A percentile compares a stretch with the other conserved stretches of the same genome.
Evolutionary conservation across 2,888 invertebrate species (phyloP).

Genomic region (Callyntrura sp.): DNA sequence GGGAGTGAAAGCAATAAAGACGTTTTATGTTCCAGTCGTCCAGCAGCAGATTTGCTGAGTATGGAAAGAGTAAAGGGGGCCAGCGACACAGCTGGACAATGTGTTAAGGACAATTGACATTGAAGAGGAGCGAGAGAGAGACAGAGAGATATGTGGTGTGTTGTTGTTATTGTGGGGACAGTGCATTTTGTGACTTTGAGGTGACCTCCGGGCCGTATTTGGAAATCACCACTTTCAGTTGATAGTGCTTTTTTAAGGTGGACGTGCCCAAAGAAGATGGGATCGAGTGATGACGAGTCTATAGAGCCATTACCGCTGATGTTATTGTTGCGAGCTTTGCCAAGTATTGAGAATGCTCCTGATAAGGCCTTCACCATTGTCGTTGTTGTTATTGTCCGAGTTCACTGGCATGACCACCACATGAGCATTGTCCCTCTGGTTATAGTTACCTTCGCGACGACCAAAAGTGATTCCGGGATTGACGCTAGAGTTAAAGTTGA

Average conservation of each 20-base stretch:
- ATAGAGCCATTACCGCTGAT: conserved; percentile 49
- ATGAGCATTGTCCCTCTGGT: conserved; percentile 17
- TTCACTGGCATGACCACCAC: not conserved
- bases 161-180: not conserved
- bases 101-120: not conserved
- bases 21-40: too few species aligned
- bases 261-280: conserved; percentile 62
- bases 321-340: conserved; percentile 50
- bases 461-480: too few species aligned
- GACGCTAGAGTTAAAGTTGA: too few species aligned
- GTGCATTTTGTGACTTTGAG: not conserved
- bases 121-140: not conserved
- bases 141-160: not conserved
- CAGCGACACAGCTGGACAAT: not conserved
- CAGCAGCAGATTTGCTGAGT: too few species aligned
- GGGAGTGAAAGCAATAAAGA: too few species aligned
- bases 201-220: too few species aligned
- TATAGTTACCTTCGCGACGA: not conserved
- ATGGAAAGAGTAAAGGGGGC: too few species aligned
- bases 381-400: not conserved
- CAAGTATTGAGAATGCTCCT: conserved; percentile 37
- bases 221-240: not conserved
- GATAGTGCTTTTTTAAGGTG: not conserved
- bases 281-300: conserved; percentile 70
- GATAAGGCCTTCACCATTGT: conserved; percentile 35